Conservation (phyloP, 1,140 invertebrate species). For the Drosophila ficusphila region DNA sequence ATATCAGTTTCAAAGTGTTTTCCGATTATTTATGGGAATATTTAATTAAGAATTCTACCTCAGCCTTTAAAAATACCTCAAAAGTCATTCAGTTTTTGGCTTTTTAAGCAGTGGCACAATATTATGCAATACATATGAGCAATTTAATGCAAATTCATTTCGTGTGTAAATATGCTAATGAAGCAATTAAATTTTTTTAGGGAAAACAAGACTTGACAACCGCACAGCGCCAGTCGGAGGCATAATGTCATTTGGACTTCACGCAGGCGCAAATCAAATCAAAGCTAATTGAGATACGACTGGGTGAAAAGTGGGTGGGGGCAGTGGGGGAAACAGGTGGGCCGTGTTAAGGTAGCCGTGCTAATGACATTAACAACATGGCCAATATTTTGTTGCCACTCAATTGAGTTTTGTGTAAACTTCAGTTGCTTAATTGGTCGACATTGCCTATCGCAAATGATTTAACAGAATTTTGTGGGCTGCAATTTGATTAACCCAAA, state of each 20-base stretch:
- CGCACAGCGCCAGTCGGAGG: constrained; percentile 20
- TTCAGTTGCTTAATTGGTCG: constrained; percentile 14
- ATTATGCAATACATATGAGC: constrained; percentile 52
- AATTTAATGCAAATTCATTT: constrained; percentile 44
- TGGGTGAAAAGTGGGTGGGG: background rate
- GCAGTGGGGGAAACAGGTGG: background rate
- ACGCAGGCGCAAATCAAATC: constrained; percentile 49
- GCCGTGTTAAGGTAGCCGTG: constrained; percentile 9
- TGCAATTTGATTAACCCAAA: constrained; percentile 8
- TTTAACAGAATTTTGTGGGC: constrained; percentile 26
- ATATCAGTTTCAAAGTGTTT: constrained; percentile 31
- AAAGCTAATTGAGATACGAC: constrained; percentile 34
- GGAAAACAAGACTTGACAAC: constrained; percentile 33
- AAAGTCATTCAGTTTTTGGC: constrained; percentile 32
- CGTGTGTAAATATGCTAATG: constrained; percentile 61
- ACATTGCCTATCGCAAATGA: constrained; percentile 1
- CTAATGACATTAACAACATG: constrained; percentile 45
- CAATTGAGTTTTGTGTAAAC: constrained; percentile 46
- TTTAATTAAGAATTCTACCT: constrained; percentile 40
- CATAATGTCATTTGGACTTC: constrained; percentile 32
- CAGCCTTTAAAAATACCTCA: constrained; percentile 17
- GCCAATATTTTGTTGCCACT: constrained; percentile 47
- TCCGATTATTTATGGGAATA: constrained; percentile 40
- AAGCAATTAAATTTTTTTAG: constrained; percentile 32
- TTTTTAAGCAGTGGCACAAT: background rate